Base-by-base conservation (phyloP, 2,888 invertebrate genomes). In the Xanthia icteritia region DNA sequence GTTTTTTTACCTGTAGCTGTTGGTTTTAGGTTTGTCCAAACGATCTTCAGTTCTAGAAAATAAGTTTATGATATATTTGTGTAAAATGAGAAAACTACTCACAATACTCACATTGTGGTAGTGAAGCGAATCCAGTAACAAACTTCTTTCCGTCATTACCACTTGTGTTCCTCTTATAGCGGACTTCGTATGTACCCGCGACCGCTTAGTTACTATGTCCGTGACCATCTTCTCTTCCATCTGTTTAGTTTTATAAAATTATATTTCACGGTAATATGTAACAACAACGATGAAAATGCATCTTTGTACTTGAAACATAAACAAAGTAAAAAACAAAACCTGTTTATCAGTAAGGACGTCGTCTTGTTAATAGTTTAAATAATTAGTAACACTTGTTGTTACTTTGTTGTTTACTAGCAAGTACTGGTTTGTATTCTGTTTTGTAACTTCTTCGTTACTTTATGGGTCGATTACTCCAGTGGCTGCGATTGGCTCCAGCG, bases 321-420 rank as follows among this genome's bases (percentile, higher is more conserved):
- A 23, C 42, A 27, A 36, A 48, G 27, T 74, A 31, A 76, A n/a
- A 13, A 36, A 31, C n/a, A n/a, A 17, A 63, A 54, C 69, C 23
- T 36, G 64, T 70, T 70, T 58, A 64, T 65, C 36, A 65, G 45
- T n/a, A 45, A 42, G 1, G 8, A 9, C 27, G 8, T 63, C 58
- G 42, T 65, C 42, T 42, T 27, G 64, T 54, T 75, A 54, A 60
- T 79, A 20, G 65, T 61, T 80, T 13, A 39, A 27, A 56, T 23
- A 69, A 79, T 79, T 74, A 65, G 45, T 65, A 58, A 61, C 23
- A 58, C 17, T 56, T 20, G 51, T 60, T 63, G 36, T 51, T 56
- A 76, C 42, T 11, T 36, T 58, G 51, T 79, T 73, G 39, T 36
- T 78, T 54, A 58, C 58, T 31, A 27, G 5, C 8, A 13, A 31